Conservation (phyloP, 2,888 invertebrate genomes). For the Anticlea derivata region DNA sequence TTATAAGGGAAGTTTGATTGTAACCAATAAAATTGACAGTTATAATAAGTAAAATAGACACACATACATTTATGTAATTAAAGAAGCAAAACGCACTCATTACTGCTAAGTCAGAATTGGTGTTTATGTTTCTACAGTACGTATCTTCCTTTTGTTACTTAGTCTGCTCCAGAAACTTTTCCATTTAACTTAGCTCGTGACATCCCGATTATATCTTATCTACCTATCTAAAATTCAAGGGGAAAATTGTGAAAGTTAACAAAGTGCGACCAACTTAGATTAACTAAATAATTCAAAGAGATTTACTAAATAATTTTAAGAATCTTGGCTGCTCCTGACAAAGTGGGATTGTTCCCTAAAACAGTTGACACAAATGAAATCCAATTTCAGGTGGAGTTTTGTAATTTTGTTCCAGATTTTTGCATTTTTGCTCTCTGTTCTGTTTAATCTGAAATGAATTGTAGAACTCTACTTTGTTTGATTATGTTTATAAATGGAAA, state of each 20-base stretch:
- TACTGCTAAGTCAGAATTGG: too few relatives aligned
- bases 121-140: background rate
- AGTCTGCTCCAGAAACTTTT: slow-evolving; percentile 60
- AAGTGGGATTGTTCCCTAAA: background rate
- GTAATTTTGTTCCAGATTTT: too few relatives aligned
- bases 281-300: slow-evolving; percentile 40
- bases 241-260: slow-evolving; percentile 47
- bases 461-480: too few relatives aligned
- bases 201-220: slow-evolving; percentile 63
- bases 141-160: slow-evolving; percentile 6
- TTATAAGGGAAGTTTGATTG: too few relatives aligned
- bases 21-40: too few relatives aligned
- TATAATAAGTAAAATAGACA: too few relatives aligned
- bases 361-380: background rate
- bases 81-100: too few relatives aligned
- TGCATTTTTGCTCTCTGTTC: too few relatives aligned
- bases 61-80: too few relatives aligned
- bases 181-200: slow-evolving; percentile 73
- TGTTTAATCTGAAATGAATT: too few relatives aligned
- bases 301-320: slow-evolving; percentile 30
- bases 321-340: slow-evolving; percentile 13
- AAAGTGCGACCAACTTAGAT: slow-evolving; percentile 53
- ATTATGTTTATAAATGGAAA: too few relatives aligned
- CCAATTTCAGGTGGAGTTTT: too few relatives aligned
- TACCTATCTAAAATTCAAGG: slow-evolving; percentile 47